Conservation (phyloP, 2,888 invertebrate species). For the Pristionchus maxplancki region DNA sequence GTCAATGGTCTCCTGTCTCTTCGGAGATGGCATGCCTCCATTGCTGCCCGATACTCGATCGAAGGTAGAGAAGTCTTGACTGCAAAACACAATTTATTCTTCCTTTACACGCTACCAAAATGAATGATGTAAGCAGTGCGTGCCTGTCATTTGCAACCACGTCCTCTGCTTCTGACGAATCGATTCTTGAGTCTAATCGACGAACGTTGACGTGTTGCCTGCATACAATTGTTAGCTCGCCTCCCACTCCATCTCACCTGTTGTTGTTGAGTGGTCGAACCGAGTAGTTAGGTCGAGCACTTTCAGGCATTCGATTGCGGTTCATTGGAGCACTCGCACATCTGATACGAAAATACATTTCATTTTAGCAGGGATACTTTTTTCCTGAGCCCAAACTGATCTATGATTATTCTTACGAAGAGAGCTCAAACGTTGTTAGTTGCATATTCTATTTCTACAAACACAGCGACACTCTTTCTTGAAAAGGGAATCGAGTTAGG, state of each 20-base stretch:
- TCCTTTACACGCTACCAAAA: no score
- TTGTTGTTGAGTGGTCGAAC: conserved; percentile 58
- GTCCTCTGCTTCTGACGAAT: conserved; percentile 67
- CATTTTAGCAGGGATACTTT: background rate
- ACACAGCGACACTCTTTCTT: no score
- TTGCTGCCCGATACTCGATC: background rate
- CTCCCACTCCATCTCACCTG: background rate
- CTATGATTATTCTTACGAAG: background rate
- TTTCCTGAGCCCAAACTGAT: background rate
- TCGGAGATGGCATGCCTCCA: background rate
- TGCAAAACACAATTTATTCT: background rate
- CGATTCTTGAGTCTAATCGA: conserved; percentile 55
- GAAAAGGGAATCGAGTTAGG: no score
- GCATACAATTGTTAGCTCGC: background rate
- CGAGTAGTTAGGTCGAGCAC: conserved; percentile 65
- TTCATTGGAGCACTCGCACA: conserved; percentile 67
- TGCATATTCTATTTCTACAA: no score
- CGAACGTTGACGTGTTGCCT: conserved; percentile 41
- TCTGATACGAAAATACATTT: no score
- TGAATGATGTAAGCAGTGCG: no score
- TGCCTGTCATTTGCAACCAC: conserved; percentile 25
- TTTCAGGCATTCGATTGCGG: conserved; percentile 56
- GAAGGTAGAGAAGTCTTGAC: conserved; percentile 4
- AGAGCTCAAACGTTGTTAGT: background rate
- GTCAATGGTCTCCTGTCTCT: background rate